phyloP scores from a whole-genome alignment of 2,888 invertebrate genomes.

The Calliscelio sp. region DNA sequence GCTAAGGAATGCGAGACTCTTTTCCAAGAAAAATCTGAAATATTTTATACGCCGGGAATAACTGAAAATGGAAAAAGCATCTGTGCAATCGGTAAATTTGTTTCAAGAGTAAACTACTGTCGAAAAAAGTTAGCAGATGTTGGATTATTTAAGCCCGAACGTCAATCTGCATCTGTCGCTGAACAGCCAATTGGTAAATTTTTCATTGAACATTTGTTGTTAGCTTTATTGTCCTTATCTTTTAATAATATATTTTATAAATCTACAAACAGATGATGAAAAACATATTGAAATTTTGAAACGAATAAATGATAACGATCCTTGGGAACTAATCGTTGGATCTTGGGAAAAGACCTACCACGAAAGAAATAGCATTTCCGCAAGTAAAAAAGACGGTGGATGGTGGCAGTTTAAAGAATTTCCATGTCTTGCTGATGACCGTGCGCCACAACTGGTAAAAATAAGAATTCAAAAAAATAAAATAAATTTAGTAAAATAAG shows the following conservation, averaged over 20 bases:
- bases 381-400: conserved; percentile 5
- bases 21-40: neutral
- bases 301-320: neutral
- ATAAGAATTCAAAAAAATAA: too few relatives aligned
- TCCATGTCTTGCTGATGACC: conserved; percentile 7
- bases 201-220: too few relatives aligned
- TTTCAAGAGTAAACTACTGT: conserved; percentile 1
- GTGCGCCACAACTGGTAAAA: conserved; percentile 14
- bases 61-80: conserved; percentile 6
- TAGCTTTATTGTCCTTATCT: too few relatives aligned
- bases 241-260: neutral
- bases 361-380: neutral
- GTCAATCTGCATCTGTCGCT: too few relatives aligned
- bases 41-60: conserved; percentile 6
- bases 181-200: too few relatives aligned
- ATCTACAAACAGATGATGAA: neutral
- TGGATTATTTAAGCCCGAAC: neutral
- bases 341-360: conserved; percentile 8
- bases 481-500: neutral
- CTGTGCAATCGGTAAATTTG: conserved; percentile 13
- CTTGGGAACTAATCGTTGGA: neutral
- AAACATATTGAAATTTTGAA: neutral
- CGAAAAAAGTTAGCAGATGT: neutral
- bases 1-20: neutral
- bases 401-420: conserved; percentile 20